Percentiles rank a stretch among this genome's conserved stretches.
Conservation (phyloP, 30 jellyfish, hydroid and myxozoan genomes). For the Aurelia sp. region DNA sequence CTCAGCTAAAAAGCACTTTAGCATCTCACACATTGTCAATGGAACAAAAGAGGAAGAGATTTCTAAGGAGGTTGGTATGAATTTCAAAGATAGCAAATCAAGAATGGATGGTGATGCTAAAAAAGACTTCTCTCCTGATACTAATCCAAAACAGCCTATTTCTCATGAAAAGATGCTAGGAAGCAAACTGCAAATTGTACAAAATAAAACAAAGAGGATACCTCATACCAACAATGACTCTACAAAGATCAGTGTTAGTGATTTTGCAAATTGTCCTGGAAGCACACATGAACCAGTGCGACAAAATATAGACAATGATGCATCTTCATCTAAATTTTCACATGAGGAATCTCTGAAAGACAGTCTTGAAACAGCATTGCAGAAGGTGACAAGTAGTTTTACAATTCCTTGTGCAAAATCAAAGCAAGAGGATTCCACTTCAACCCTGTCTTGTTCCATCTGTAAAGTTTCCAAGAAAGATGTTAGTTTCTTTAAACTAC, state of each 20-base stretch:
- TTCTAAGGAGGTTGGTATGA: background rate
- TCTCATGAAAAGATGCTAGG: too few relatives aligned
- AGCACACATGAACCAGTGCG: too few relatives aligned
- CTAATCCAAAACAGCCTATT: too few relatives aligned
- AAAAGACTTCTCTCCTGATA: background rate
- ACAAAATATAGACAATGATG: too few relatives aligned
- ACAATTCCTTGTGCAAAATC: too few relatives aligned
- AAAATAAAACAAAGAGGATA: too few relatives aligned
- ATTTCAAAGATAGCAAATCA: background rate
- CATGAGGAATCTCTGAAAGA: conserved; percentile 48
- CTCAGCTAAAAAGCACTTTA: too few relatives aligned
- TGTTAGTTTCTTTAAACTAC: conserved; percentile 15
- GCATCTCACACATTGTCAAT: background rate
- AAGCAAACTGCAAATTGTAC: too few relatives aligned
- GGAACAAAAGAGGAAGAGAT: background rate
- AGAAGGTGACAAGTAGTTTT: background rate
- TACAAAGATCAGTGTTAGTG: too few relatives aligned
- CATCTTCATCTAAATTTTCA: background rate
- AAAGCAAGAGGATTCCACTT: too few relatives aligned
- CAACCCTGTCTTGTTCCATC: conserved; percentile 11
- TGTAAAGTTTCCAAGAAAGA: conserved; percentile 30
- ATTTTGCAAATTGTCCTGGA: too few relatives aligned
- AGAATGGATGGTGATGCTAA: background rate
- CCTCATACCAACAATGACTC: too few relatives aligned
- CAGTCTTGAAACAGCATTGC: conserved; percentile 55